Conservation (phyloP, 2,797 vertebrate genomes). For the Brotogeris chrysoptera region DNA sequence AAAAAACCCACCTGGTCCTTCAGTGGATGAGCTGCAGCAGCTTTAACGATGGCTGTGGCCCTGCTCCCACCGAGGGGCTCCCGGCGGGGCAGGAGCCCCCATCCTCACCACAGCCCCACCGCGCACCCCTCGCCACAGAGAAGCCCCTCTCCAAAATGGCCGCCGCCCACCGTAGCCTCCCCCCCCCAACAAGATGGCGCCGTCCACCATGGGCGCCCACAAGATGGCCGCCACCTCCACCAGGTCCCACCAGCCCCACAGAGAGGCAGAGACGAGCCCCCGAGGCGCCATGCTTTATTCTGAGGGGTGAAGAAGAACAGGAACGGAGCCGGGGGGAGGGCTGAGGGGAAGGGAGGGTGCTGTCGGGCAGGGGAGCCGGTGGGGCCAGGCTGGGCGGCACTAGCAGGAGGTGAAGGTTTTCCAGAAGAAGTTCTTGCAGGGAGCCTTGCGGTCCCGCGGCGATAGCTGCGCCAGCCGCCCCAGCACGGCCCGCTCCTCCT, state of each 20-base stretch:
- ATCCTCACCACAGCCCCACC: background rate
- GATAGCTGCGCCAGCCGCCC: constrained; percentile 72
- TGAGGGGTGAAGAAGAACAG: background rate
- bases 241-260: background rate
- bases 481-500: constrained; percentile 68
- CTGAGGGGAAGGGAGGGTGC: background rate
- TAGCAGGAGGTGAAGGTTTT: constrained; percentile 94
- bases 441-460: constrained; percentile 88
- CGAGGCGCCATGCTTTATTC: constrained; percentile 61
- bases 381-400: background rate
- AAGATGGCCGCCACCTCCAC: background rate
- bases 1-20: background rate
- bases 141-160: background rate
- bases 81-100: no score
- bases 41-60: rapidly evolving
- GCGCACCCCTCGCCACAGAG: rapidly evolving
- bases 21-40: background rate
- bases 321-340: background rate
- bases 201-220: background rate
- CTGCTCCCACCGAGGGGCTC: background rate
- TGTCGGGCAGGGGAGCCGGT: rapidly evolving
- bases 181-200: background rate
- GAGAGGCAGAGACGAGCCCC: background rate
- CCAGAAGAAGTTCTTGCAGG: constrained; percentile 96
- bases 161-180: rapidly evolving